Evolutionary conservation across 2,113 vertebrate genomes (phyloP), one percentile per base, ranked within the genome.

Genomic region (Podocnemis expansa): DNA sequence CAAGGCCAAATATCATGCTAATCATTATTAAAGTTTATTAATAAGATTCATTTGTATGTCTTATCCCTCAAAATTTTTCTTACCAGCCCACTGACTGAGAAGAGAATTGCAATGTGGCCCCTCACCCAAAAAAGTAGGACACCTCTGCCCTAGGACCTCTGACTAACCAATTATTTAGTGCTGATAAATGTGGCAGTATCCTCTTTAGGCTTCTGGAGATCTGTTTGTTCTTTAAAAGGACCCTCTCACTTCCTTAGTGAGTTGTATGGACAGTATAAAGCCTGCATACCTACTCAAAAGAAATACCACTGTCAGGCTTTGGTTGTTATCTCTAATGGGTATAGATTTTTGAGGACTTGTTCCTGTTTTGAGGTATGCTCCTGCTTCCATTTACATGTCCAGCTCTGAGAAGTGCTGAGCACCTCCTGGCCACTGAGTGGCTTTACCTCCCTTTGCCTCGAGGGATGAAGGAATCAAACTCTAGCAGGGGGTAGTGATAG

Each of bases 391-490:
- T 83, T 47, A 47, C 21, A 3, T 58, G 17, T 7, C 70, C 84
- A 70, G 29, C 88, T 89, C 17, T 84, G 2, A 25, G 29, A 79
- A 89, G 81, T 70, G 2, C 38, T 87, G 79, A 17, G 87, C 67
- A 11, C 87, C 10, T 75, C 0, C 0, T 87, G 27, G 60, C 83
- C 51, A 52, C 49, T 21, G 85, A 41, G 3, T 80, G 0, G 19
- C 11, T 89, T 73, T 16, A 21, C 2, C 80, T 27, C 9, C 87
- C 83, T 11, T 22, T 12, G 16, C 2, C 5, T 58, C 16, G 60
- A 41, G 85, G 5, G 19, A 17, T 67, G 89, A 49, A 2, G 55
- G 22, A 93, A 70, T 43, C 0, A 78, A 82, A 87, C 82, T 60
- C 3, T 47, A 41, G 21, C 89, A 56, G 17, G 5, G 3, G 43